phyloP scores from a whole-genome alignment of 2,888 invertebrate species.

The Boloria euphrosyne region DNA sequence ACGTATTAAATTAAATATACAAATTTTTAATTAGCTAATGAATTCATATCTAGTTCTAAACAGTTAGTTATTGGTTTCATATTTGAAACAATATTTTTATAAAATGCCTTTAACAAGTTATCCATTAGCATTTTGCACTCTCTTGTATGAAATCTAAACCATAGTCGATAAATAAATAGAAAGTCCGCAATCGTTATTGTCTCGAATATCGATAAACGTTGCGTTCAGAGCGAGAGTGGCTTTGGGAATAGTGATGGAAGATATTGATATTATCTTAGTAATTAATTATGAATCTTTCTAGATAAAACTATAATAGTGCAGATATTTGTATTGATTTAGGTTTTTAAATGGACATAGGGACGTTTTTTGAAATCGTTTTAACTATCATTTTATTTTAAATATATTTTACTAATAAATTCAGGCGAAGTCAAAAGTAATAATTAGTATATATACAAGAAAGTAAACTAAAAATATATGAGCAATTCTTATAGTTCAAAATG shows the following conservation, averaged over 20 bases:
- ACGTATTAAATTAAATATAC: background rate
- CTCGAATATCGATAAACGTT: slow-evolving; percentile 51
- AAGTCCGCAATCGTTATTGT: slow-evolving; percentile 54
- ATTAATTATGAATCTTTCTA: background rate
- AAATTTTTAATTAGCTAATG: background rate
- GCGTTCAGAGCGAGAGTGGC: slow-evolving; percentile 29
- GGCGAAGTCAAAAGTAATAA: background rate
- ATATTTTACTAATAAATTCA: too few species aligned
- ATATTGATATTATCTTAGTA: slow-evolving; percentile 9
- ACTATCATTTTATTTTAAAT: too few species aligned
- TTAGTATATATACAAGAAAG: background rate
- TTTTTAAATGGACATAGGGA: too few species aligned
- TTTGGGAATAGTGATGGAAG: slow-evolving; percentile 29
- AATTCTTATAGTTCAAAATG: slow-evolving; percentile 14
- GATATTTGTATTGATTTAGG: background rate
- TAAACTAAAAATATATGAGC: slow-evolving; percentile 3
- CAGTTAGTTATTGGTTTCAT: too few species aligned
- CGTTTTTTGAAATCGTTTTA: too few species aligned
- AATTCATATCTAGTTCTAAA: too few species aligned
- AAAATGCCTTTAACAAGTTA: too few species aligned
- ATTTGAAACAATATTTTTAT: too few species aligned
- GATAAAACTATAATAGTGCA: background rate
- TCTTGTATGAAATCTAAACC: slow-evolving; percentile 47
- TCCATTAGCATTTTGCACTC: slow-evolving; percentile 24
- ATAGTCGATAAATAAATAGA: slow-evolving; percentile 52